Conservation (phyloP, 2,888 invertebrate genomes). For the Chirona hameri region DNA sequence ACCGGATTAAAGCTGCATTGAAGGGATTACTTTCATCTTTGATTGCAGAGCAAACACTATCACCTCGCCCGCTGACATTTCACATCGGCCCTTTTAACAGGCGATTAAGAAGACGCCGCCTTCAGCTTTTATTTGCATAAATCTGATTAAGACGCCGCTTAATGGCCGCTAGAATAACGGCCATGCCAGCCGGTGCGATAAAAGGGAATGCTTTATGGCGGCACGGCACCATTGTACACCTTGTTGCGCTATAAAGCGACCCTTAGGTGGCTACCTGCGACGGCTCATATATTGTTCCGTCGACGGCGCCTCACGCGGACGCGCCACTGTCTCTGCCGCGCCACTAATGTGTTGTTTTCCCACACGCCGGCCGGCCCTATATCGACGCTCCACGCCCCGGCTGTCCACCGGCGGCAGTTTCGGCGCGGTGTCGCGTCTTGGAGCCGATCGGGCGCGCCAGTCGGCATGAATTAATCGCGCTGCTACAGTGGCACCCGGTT, state of each 20-base stretch:
- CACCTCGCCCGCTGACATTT: background rate
- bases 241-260: conserved; percentile 22
- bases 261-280: conserved; percentile 2
- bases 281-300: background rate
- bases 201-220: conserved; percentile 3
- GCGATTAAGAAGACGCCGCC: background rate
- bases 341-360: conserved; percentile 27
- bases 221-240: background rate
- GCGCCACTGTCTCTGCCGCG: background rate
- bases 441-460: background rate
- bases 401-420: background rate
- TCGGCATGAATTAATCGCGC: background rate
- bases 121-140: conserved; percentile 22
- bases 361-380: conserved; percentile 9
- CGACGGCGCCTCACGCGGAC: background rate
- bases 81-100: background rate
- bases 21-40: background rate
- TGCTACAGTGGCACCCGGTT: background rate
- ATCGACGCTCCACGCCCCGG: background rate
- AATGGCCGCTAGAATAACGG: conserved; percentile 5
- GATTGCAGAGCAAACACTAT: conserved; percentile 25
- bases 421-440: background rate
- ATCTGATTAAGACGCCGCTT: conserved; percentile 6
- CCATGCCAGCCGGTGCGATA: background rate
- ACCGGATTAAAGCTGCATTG: background rate